Conservation (phyloP, 2,797 vertebrate species). For the Pogoniulus pusillus region DNA sequence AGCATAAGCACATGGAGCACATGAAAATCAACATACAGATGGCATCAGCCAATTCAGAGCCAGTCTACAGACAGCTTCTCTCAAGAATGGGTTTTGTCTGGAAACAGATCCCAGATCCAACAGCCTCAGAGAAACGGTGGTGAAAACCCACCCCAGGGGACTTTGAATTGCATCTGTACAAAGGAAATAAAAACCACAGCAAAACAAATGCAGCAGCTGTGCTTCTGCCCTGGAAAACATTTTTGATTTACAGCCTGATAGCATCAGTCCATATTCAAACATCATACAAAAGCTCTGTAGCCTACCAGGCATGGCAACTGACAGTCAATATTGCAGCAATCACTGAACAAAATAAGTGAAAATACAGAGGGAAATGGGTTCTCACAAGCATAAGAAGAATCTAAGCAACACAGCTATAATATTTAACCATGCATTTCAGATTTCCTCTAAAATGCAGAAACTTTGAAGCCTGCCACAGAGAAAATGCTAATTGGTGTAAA, state of each 20-base stretch:
- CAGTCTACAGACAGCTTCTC: neutral
- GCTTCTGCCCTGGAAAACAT: neutral
- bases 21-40: constrained; percentile 1
- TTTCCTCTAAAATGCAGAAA: constrained; percentile 1
- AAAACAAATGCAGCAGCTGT: neutral
- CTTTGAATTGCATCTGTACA: neutral
- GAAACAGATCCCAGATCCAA: neutral
- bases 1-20: neutral
- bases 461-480: neutral
- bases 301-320: neutral
- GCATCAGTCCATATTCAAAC: neutral
- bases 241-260: neutral
- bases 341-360: neutral
- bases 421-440: constrained; percentile 8
- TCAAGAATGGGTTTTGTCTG: neutral
- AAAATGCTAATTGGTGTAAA: constrained; percentile 1
- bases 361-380: neutral
- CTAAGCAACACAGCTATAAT: neutral
- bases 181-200: neutral
- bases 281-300: neutral
- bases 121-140: neutral
- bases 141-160: neutral
- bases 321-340: neutral
- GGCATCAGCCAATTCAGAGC: neutral
- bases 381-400: neutral